Evolutionary conservation across 2,888 invertebrate genomes (phyloP), one percentile per base, ranked within the genome.

Genomic region (Strigamia transsilvanica): DNA sequence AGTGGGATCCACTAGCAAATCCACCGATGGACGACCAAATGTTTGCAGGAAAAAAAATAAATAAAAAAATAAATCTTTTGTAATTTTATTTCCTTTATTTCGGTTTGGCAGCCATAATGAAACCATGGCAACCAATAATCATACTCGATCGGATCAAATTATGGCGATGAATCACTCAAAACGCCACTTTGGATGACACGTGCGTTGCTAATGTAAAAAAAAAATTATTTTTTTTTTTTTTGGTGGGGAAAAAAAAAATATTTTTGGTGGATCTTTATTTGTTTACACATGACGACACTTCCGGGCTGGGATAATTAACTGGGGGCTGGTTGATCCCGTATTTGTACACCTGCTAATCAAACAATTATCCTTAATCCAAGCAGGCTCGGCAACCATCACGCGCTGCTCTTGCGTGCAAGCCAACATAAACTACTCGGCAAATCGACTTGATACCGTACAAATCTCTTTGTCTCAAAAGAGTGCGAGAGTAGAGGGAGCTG

Each of bases 301-400:
- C 66, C 66, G 66, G 79, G 38, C 79, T 34, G 7, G 21, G 80
- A 80, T 81, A 81, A 81, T 81, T 56, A 81, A 81, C 61, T 61
- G 81, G 10, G 23, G 34, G 32, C 61, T 61, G 34, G 38, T 66
- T 56, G 61, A 42, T 61, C 81, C 66, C 81, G 41, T 81, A 81
- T 81, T 81, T 81, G 81, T 66, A 32, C 81, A 61, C 56, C 61
- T 81, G 56, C 81, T 81, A 81, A 81, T 81, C 81, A 81, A 81
- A 81, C 81, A 81, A 81, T 81, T 81, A 81, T 32, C 61, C 66
- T 34, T 81, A 81, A 81, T 81, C 81, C 81, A 56, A 21, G 34
- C 66, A 15, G 81, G n/a, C 27, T 32, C 81, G 56, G 41, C 34
- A 42, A 66, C 23, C 41, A 66, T 56, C 81, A 81, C 81, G 80